Percentiles rank a stretch among this genome's conserved stretches.
These are phyloP conservation scores for Coenonympha arcania DNA, from an alignment of 2,888 invertebrate species.

Conservation along the genomic window DNA sequence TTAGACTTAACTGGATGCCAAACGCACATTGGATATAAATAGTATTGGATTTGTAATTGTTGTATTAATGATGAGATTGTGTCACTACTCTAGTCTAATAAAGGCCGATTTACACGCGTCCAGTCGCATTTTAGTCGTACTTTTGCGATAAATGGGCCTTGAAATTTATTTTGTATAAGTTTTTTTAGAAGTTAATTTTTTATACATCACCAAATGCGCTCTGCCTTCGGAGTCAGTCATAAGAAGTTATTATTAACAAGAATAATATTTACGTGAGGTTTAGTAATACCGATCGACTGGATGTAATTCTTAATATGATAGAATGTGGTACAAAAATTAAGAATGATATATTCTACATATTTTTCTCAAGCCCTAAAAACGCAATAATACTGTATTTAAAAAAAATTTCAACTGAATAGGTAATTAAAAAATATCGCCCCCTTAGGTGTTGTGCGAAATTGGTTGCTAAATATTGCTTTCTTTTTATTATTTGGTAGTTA, in stretches of 20 bases:
- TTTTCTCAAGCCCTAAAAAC: no score
- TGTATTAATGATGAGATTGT: slow-evolving; percentile 42
- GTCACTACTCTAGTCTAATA: slow-evolving; percentile 46
- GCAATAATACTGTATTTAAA: no score
- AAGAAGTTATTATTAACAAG: no score
- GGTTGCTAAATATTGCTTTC: no score
- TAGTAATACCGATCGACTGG: background rate
- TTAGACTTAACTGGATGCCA: background rate
- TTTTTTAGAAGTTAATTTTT: slow-evolving; percentile 40
- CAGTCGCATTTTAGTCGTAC: slow-evolving; percentile 14
- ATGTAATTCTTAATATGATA: no score
- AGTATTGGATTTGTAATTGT: slow-evolving; percentile 17
- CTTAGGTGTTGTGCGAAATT: no score
- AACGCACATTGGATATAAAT: slow-evolving; percentile 34
- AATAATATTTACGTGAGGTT: slow-evolving; percentile 38
- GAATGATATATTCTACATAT: no score
- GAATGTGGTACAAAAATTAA: no score
- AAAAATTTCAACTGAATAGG: no score
- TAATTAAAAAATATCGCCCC: no score
- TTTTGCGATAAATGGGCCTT: slow-evolving; percentile 33
- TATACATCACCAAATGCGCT: slow-evolving; percentile 43
- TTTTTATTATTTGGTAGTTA: no score
- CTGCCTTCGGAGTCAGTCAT: slow-evolving; percentile 47
- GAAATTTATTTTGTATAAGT: slow-evolving; percentile 44
- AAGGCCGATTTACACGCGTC: slow-evolving; percentile 29